Evolutionary conservation across 2,113 vertebrate genomes (phyloP), one percentile per base, ranked within the genome.

Genomic region (Perognathus longimembris): DNA sequence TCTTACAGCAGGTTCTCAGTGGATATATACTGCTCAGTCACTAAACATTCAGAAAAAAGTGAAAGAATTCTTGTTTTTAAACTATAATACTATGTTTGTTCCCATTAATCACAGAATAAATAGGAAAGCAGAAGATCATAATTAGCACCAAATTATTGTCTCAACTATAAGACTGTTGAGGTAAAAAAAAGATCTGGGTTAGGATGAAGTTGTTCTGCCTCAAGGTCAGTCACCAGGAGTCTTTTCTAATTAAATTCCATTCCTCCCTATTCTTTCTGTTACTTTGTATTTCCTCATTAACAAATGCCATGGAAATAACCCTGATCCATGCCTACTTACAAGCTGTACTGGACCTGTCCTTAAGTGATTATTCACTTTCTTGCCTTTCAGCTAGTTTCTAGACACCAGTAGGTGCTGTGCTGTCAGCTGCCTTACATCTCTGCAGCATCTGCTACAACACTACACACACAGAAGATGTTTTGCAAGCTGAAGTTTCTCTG

Each of bases 1-100:
- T 67, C 83, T 89, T 1, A 93, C 88, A 92, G 78, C 45, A 90
- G 40, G 4, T 93, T n/a, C 90, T 78, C 50, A 36, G 11, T 40
- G 63, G 15, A 82, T 94, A 86, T 28, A 32, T 5, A 50, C 22
- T 59, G 15, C 12, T 75, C 36, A 54, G 57, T 71, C 26, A 71
- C 40, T 45, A 83, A 96, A 93, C 30, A 87, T 2, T 45, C 28
- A 1, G 85, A 8, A 59, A 57, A 40, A 71, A 38, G 79, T 69
- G 4, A 42, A 92, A 12, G 1, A 69, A 88, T 91, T 93, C 78
- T 93, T 17, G 3, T 26, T 82, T 78, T 85, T 40, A 50, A 80
- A 50, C 67, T 36, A 76, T 79, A 70, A 86, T 5, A 88, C 15
- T 77, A 69, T 14, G 5, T 87, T 83, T 89, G 88, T 66, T 50